Conservation (phyloP, 2,888 invertebrate genomes). For the Lutraria lutraria region DNA sequence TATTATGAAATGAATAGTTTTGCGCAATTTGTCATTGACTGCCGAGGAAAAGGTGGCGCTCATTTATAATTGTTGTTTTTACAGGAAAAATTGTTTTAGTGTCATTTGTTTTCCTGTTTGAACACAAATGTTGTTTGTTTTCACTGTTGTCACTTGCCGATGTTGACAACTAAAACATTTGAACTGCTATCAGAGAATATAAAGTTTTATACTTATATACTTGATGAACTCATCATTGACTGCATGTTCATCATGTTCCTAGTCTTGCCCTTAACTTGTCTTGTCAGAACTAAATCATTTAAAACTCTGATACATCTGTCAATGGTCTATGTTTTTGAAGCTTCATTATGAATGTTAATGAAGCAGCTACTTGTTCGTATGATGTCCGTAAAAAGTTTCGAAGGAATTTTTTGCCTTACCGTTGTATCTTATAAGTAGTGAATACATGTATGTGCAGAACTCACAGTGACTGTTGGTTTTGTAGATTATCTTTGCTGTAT, state of each 20-base stretch:
- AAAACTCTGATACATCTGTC: neutral
- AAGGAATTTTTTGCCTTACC: too few species aligned
- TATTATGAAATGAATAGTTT: neutral
- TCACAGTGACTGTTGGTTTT: too few species aligned
- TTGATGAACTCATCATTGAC: neutral
- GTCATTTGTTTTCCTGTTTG: constrained; percentile 22
- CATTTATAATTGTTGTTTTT: constrained; percentile 2
- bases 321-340: neutral
- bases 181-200: neutral
- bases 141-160: neutral
- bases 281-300: neutral
- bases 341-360: too few species aligned
- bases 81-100: neutral
- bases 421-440: too few species aligned
- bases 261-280: neutral
- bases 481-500: too few species aligned
- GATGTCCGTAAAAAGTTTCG: too few species aligned
- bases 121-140: constrained; percentile 2
- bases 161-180: constrained; percentile 2
- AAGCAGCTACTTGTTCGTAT: too few species aligned
- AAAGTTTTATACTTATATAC: neutral
- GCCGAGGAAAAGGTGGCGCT: neutral
- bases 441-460: too few species aligned
- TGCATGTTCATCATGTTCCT: neutral
- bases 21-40: neutral